Evolutionary conservation across 2,113 vertebrate genomes (phyloP).

Genomic region (Marcusenius ussheri): DNA sequence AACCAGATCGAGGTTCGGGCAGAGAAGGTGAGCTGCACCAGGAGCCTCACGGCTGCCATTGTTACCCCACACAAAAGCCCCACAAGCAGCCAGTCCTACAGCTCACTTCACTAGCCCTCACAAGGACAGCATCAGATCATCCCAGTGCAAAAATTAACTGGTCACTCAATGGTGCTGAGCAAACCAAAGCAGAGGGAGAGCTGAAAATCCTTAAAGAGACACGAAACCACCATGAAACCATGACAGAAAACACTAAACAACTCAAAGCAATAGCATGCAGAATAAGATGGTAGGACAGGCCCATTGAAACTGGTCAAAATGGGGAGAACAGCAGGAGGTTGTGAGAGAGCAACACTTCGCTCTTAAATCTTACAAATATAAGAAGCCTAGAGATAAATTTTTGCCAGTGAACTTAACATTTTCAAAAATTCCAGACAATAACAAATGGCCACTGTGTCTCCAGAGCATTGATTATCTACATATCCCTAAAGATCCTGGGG

Average conservation of each 20-base stretch:
- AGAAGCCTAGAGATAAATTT: neutral
- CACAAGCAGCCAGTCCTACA: neutral
- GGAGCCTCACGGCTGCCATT: too few relatives aligned
- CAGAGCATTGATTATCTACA: neutral
- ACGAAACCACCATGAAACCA: neutral
- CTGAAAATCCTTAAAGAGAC: neutral
- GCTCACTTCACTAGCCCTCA: neutral
- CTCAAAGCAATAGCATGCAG: neutral
- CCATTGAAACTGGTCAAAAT: neutral
- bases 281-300: neutral
- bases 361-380: neutral
- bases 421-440: neutral
- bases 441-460: neutral
- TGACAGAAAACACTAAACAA: neutral
- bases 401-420: neutral
- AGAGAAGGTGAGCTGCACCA: conserved; percentile 71
- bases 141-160: neutral
- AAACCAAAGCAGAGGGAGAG: neutral
- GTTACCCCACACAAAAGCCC: neutral
- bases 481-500: neutral
- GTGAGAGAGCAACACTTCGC: neutral
- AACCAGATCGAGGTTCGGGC: conserved; percentile 80
- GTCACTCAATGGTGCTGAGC: neutral
- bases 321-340: neutral
- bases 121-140: neutral